phyloP scores from a whole-genome alignment of 1,140 invertebrate species.

The Littorina saxatilis region DNA sequence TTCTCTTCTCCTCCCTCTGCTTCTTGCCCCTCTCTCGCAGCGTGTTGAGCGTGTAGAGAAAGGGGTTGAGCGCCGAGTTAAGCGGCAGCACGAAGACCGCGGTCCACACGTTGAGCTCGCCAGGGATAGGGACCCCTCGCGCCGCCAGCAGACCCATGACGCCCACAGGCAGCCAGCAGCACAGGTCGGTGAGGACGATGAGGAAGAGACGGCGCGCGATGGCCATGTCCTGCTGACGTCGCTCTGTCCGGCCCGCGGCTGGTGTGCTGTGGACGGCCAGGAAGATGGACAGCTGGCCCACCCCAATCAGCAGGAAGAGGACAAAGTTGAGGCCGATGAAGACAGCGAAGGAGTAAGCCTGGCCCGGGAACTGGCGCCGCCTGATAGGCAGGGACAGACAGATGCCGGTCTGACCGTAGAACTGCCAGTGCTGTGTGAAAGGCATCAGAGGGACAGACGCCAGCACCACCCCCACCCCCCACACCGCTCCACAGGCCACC shows the following conservation, averaged over 20 bases:
- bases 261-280: constrained; percentile 40
- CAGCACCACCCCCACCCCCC: constrained; percentile 33
- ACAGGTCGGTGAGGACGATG: too few relatives aligned
- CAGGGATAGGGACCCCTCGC: constrained; percentile 29
- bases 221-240: too few relatives aligned
- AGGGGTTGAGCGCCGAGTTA: constrained; percentile 52
- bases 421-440: constrained; percentile 30
- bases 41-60: too few relatives aligned
- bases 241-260: neutral
- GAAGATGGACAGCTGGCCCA: constrained; percentile 35
- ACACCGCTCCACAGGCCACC: constrained; percentile 18
- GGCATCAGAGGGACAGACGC: constrained; percentile 20
- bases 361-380: too few relatives aligned
- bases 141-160: constrained; percentile 52
- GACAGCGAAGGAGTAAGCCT: too few relatives aligned
- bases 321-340: too few relatives aligned
- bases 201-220: too few relatives aligned
- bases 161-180: constrained; percentile 58
- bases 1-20: too few relatives aligned
- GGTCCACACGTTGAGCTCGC: too few relatives aligned
- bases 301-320: constrained; percentile 39
- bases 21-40: too few relatives aligned
- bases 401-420: constrained; percentile 42
- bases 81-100: constrained; percentile 51
- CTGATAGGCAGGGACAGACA: constrained; percentile 43